phyloP scores from a whole-genome alignment of 2,113 vertebrate species.

The Dasypus novemcinctus region DNA sequence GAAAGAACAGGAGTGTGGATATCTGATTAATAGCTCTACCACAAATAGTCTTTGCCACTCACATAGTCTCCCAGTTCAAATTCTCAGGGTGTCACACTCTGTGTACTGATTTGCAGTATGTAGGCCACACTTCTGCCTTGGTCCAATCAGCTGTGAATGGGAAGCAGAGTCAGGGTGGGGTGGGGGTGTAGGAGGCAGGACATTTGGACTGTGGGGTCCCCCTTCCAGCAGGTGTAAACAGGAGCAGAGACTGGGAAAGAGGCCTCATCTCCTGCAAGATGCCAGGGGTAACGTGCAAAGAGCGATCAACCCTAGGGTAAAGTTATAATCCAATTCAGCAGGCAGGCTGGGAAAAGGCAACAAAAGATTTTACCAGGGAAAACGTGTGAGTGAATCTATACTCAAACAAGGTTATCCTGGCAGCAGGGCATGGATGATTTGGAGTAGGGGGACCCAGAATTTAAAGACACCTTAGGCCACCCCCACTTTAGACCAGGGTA shows the following conservation, averaged over 20 bases:
- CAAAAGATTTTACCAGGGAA: not conserved
- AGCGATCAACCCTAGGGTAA: not conserved
- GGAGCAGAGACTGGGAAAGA: not conserved
- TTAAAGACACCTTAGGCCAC: not conserved
- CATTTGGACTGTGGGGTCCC: not conserved
- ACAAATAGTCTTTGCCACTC: not conserved
- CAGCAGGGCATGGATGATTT: not conserved
- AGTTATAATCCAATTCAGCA: not conserved
- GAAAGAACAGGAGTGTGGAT: not conserved
- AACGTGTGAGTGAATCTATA: not conserved
- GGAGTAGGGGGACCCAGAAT: not conserved
- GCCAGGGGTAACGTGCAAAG: not conserved
- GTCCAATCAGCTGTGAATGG: not conserved
- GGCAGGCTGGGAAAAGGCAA: rapidly evolving
- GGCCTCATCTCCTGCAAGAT: too few species aligned
- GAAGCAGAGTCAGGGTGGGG: not conserved
- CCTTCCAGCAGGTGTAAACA: not conserved
- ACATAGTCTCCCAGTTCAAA: not conserved
- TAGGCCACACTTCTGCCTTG: not conserved
- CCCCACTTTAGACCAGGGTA: not conserved
- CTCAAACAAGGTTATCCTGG: not conserved
- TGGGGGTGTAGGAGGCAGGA: too few species aligned
- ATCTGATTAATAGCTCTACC: not conserved
- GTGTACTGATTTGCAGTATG: not conserved
- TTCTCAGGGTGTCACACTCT: not conserved